phyloP scores from a whole-genome alignment of 1,140 invertebrate species.

The Macrotrachela quadricornifera region DNA sequence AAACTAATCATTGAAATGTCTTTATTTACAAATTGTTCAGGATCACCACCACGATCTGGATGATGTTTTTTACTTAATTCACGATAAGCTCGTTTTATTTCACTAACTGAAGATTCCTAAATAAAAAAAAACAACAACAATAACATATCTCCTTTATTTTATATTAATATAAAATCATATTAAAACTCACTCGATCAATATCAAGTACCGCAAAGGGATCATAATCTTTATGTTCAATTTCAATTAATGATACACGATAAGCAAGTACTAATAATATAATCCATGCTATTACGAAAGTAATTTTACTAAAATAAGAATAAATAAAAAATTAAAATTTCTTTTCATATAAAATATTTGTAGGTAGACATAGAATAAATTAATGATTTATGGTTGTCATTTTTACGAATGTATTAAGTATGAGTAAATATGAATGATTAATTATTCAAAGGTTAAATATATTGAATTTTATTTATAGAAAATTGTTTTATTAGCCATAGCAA shows the following conservation, averaged over 20 bases:
- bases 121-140: too few species aligned
- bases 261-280: slow-evolving; percentile 57
- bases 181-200: slow-evolving; percentile 47
- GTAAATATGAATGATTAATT: neutral
- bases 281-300: slow-evolving; percentile 62
- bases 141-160: too few species aligned
- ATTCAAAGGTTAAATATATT: neutral
- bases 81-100: slow-evolving; percentile 86
- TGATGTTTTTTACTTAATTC: slow-evolving; percentile 75
- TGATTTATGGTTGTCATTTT: slow-evolving; percentile 5
- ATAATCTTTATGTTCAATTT: slow-evolving; percentile 48
- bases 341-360: too few species aligned
- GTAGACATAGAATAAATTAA: too few species aligned
- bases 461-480: neutral
- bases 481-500: neutral
- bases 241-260: slow-evolving; percentile 88
- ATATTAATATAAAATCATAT: slow-evolving; percentile 7
- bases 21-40: slow-evolving; percentile 35
- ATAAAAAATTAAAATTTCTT: too few species aligned
- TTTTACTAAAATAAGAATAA: slow-evolving; percentile 41
- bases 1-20: too few species aligned
- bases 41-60: slow-evolving; percentile 89
- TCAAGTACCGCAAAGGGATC: slow-evolving; percentile 90
- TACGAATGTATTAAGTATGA: neutral
- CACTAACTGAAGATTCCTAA: slow-evolving; percentile 53